Evolutionary conservation across 2,113 vertebrate species (phyloP), one percentile per base, ranked within the genome.

Genomic region (Myocastor coypus): DNA sequence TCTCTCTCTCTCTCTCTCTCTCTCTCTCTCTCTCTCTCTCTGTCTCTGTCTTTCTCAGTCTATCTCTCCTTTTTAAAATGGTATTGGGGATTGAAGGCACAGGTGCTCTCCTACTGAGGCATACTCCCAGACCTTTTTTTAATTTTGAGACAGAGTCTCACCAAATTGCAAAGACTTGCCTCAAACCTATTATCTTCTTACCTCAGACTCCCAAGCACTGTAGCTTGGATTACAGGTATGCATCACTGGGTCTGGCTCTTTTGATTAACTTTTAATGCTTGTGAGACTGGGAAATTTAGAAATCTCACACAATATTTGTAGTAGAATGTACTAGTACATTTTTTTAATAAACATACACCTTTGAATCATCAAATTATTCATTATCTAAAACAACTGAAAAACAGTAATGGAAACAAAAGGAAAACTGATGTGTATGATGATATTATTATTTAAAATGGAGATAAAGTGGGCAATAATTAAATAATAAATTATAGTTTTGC

Each of bases 311-410:
- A 83, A 77, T 63, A 75, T 4, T 87, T 20, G 42, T 30, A 92
- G 37, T 37, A 55, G 10, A 40, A 84, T 87, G 84, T 68, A 86
- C 0, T 63, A 24, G 2, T 57, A 87, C 5, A 63, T 87, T 20
- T 87, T 37, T 91, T 91, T 55, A 12, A 87, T 64, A 90, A 66
- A 61, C 17, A 52, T 34, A 83, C 2, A 75, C 22, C 83, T 80
- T 94, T 85, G 26, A 73, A 32, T 71, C 34, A 89, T 37, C 52
- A 90, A 57, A 46, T 57, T 78, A 94, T 40, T 91, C n/a, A n/a
- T n/a, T n/a, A 86, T 63, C 30, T 91, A n/a, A 73, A 96, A 80
- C 75, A 97, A 93, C 7, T 86, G 2, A 92, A 80, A 83, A 81
- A 91, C 84, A 89, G 87, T 37, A 96, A 83, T 2, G 64, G 32